These are phyloP conservation scores for Holocentrus rufus DNA, from an alignment of 2,797 vertebrate species.

Conservation along the genomic window DNA sequence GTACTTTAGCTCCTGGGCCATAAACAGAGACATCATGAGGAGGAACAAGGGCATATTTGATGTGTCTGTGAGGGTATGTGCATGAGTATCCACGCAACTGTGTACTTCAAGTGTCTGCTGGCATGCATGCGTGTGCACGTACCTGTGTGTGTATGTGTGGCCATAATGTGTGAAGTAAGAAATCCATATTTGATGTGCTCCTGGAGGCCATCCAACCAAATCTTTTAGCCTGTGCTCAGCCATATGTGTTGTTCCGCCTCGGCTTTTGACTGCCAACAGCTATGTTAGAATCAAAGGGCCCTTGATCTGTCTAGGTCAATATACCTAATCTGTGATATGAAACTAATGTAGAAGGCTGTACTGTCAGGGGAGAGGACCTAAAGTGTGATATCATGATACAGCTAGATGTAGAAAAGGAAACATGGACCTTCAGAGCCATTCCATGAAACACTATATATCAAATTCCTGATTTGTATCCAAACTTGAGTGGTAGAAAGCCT, in stretches of 20 bases:
- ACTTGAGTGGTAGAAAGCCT: background rate
- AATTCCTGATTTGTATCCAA: background rate
- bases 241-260: conserved; percentile 25
- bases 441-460: background rate
- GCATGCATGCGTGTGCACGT: conserved; percentile 21
- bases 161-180: background rate
- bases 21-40: conserved; percentile 54
- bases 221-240: conserved; percentile 1
- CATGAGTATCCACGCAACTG: conserved; percentile 33
- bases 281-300: conserved; percentile 11
- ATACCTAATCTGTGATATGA: conserved; percentile 11
- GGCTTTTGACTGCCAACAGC: conserved; percentile 19
- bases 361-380: background rate
- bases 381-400: background rate
- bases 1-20: conserved; percentile 43
- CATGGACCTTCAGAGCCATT: background rate
- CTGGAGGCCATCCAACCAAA: conserved; percentile 39
- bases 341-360: background rate
- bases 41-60: conserved; percentile 32
- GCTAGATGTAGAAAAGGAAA: background rate
- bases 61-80: background rate
- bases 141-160: conserved; percentile 4
- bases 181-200: conserved; percentile 22
- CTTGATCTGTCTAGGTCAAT: conserved; percentile 19
- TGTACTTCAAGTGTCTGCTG: conserved; percentile 24